These are phyloP conservation scores for Misgurnus anguillicaudatus DNA, from an alignment of 2,113 vertebrate species.

Conservation along the genomic window DNA sequence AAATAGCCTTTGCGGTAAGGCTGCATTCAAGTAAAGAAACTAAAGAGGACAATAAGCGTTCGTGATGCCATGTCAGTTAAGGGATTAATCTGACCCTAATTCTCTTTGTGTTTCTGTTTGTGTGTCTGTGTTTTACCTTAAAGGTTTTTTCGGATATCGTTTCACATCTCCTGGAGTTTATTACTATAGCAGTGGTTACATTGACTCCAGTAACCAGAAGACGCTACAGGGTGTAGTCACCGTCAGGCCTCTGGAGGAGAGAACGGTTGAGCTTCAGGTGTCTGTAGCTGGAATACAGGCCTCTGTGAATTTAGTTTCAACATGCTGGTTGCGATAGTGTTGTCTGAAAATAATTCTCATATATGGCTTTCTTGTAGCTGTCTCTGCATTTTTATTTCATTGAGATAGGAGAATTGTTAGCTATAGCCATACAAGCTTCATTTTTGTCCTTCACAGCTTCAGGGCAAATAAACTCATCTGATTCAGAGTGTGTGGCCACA, in stretches of 20 bases:
- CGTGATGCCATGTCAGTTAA: neutral
- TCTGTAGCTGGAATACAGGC: constrained; percentile 70
- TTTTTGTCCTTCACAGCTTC: constrained; percentile 46
- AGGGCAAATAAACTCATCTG: constrained; percentile 15
- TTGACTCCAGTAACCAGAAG: constrained; percentile 55
- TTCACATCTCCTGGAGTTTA: constrained; percentile 77
- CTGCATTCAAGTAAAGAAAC: neutral
- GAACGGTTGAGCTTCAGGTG: constrained; percentile 59
- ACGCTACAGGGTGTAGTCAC: constrained; percentile 78
- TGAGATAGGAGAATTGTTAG: no score
- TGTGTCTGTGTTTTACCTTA: constrained; percentile 25
- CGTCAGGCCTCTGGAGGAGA: constrained; percentile 65
- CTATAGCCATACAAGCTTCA: neutral
- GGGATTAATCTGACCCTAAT: neutral
- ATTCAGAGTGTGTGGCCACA: constrained; percentile 59
- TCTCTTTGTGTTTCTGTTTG: neutral
- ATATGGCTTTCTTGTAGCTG: no score
- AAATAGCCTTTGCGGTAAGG: neutral
- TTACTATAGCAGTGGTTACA: constrained; percentile 83
- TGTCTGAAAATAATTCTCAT: no score
- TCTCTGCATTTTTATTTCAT: no score
- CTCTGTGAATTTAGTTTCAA: constrained; percentile 58
- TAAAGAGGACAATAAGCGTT: neutral
- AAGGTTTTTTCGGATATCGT: constrained; percentile 78
- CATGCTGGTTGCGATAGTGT: no score